Conservation (phyloP, 2,113 vertebrate species). For the Physeter macrocephalus region DNA sequence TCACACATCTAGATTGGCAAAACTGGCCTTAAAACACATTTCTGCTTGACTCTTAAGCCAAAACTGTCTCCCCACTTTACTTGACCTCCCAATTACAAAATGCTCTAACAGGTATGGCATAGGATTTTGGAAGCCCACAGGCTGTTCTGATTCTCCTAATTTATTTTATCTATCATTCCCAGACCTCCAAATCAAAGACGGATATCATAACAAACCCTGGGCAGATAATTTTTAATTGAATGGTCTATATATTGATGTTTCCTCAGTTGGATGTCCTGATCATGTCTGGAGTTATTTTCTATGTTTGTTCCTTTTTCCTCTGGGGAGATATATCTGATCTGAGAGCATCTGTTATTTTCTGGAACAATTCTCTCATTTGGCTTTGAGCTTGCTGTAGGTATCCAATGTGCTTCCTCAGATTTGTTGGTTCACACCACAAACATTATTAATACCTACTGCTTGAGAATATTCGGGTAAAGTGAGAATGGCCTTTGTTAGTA, state of each 20-base stretch:
- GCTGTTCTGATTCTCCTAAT: neutral
- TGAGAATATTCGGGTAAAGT: neutral
- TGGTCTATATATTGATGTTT: neutral
- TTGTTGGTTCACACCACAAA: neutral
- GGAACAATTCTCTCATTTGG: neutral
- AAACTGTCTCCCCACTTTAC: neutral
- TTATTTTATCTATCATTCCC: neutral
- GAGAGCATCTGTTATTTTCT: constrained; percentile 12
- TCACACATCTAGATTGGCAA: neutral
- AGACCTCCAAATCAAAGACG: neutral
- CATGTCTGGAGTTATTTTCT: neutral
- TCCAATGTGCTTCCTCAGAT: neutral
- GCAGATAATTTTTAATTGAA: neutral
- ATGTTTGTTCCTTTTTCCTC: neutral
- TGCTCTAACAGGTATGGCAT: neutral
- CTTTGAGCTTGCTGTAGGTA: neutral
- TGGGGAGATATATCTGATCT: neutral
- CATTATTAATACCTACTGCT: neutral
- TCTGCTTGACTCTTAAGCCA: neutral
- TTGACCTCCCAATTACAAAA: neutral
- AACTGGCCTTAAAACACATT: neutral
- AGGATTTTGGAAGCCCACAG: neutral
- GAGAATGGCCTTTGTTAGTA: neutral
- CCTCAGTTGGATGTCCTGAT: neutral
- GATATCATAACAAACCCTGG: neutral